phyloP scores from a whole-genome alignment of 2,113 vertebrate species.

The Dryoscopus gambensis region DNA sequence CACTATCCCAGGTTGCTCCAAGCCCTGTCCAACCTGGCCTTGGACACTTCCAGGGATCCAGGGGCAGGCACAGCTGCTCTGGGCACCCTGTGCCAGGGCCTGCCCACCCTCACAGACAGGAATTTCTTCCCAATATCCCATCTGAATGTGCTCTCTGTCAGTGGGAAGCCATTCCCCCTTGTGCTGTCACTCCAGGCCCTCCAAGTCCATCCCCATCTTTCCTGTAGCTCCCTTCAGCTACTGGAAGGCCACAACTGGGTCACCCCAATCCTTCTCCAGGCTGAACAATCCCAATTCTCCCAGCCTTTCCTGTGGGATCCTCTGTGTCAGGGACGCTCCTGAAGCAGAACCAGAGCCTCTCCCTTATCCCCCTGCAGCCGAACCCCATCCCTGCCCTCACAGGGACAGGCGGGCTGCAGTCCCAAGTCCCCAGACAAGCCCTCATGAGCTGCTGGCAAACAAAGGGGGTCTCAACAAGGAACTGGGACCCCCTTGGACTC shows the following conservation, averaged over 20 bases:
- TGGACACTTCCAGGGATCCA: neutral
- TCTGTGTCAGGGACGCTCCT: accelerated
- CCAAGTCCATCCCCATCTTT: neutral
- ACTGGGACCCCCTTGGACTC: too few relatives aligned
- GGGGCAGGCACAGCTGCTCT: neutral
- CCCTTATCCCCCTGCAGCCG: neutral
- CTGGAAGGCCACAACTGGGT: neutral
- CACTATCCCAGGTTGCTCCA: accelerated
- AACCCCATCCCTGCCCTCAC: neutral
- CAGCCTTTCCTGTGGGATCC: neutral
- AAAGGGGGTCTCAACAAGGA: too few relatives aligned
- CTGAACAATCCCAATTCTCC: neutral
- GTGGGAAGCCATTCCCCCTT: neutral
- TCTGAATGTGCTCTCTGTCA: neutral
- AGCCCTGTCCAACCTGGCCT: accelerated
- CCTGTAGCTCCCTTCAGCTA: neutral
- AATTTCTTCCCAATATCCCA: neutral
- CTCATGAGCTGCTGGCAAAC: too few relatives aligned
- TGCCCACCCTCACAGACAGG: accelerated
- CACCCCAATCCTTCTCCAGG: neutral
- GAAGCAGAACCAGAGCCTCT: neutral
- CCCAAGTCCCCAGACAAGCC: too few relatives aligned
- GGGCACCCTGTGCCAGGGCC: neutral
- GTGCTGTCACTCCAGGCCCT: neutral
- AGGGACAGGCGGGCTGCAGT: accelerated